Base-by-base conservation (phyloP, 2,797 vertebrate genomes). In the Cirrhinus molitorella region DNA sequence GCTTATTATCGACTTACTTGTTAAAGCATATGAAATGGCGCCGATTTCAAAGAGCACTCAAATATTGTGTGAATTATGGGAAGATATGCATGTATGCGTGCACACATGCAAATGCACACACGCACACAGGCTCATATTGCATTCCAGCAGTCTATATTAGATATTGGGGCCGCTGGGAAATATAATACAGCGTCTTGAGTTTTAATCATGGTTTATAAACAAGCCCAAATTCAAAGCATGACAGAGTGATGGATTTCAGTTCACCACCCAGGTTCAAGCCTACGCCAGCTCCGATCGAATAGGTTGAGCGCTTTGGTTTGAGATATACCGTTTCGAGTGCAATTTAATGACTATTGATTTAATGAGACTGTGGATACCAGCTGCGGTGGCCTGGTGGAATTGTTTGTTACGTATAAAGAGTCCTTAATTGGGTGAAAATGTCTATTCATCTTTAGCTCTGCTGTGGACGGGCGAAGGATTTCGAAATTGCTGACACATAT, bases 401-500 rank as follows among this genome's bases (percentile, higher is more conserved):
- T 86, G 65, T 59, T 76, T 76, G 82, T 45, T 70, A 40, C 5
- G 72, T 57, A 68, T 75, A 71, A 74, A 85, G 68, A 83, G 55
- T 14, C 67, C 78, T 88, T 85, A 87, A 85, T 84, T 88, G 75
- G 78, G 61, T 43, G 53, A 81, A 75, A 49, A 55, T 40, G 63
- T 76, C 74, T 67, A 55, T 81, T 81, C 66, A 80, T 85, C 72
- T 71, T 53, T 59, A 19, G 63, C 65, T 63, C n/a, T 19, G 37
- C 59, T 80, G 49, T 34, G 71, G 16, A 66, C 71, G 10, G 71
- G 47, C 23, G 21, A n/a, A 61, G 79, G 51, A 12, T 55, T 79
- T 40, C 0, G 53, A 80, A 85, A 55, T 77, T 57, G 83, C 86
- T 85, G 84, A 87, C 83, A 79, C 83, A 63, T 51, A 63, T 73